These are phyloP conservation scores for Acanthiza pusilla DNA, from an alignment of 2,797 vertebrate species.

Conservation along the genomic window DNA sequence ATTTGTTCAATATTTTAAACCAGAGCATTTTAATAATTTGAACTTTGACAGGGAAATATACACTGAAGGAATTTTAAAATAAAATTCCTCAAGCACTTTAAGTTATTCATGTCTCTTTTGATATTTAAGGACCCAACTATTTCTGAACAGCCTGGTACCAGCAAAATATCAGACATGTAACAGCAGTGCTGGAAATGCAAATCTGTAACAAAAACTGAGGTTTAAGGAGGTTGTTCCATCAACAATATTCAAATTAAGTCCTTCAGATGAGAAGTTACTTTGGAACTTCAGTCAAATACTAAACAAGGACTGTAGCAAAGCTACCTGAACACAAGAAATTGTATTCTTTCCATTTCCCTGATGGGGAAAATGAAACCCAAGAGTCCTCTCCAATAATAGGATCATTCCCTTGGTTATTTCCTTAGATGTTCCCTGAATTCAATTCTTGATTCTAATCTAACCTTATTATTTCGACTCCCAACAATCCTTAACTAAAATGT, in stretches of 20 bases:
- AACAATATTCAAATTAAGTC: not conserved
- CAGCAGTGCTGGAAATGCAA: not conserved
- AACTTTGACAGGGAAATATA: not conserved
- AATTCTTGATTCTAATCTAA: not conserved
- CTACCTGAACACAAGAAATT: not conserved
- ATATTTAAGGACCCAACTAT: not conserved
- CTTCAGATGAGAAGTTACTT: not conserved
- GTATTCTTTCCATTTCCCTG: not conserved
- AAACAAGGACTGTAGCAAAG: not conserved
- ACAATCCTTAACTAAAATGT: not conserved
- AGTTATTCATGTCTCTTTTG: not conserved
- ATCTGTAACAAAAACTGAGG: not conserved
- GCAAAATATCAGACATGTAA: not conserved
- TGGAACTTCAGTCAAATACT: not conserved
- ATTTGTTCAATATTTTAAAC: not conserved
- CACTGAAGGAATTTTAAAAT: not conserved
- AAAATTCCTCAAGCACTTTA: not conserved
- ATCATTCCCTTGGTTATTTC: not conserved
- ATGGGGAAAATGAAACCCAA: not conserved
- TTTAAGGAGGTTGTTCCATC: not conserved
- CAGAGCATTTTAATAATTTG: not conserved
- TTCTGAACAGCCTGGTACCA: not conserved
- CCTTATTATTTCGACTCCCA: not conserved
- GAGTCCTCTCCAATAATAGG: not conserved
- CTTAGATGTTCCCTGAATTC: not conserved